Evolutionary conservation across 2,888 invertebrate species (phyloP).

Genomic region (Drosophila eohydei): DNA sequence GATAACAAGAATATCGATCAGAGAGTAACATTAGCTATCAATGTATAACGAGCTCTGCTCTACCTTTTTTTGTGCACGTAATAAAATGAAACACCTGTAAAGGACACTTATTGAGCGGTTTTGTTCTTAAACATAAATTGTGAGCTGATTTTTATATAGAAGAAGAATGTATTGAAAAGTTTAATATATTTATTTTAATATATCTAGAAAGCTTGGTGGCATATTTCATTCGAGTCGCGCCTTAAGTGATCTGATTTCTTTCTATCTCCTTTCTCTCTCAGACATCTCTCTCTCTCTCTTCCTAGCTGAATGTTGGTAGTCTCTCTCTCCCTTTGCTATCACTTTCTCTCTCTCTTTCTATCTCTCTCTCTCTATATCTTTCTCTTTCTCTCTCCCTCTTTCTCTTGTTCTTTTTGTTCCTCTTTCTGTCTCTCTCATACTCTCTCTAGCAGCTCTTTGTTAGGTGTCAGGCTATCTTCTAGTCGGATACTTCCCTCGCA

Average conservation of each 20-base stretch:
- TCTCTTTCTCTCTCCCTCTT: background rate
- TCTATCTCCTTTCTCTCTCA: background rate
- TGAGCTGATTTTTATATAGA: too few relatives aligned
- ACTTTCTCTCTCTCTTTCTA: background rate
- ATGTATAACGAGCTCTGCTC: background rate
- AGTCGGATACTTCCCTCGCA: too few relatives aligned
- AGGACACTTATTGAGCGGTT: background rate
- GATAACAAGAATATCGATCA: background rate
- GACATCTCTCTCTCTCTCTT: background rate
- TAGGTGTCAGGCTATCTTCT: too few relatives aligned
- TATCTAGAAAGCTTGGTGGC: background rate
- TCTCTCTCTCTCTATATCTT: background rate
- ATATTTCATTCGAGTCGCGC: background rate
- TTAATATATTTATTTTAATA: too few relatives aligned
- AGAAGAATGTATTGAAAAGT: too few relatives aligned
- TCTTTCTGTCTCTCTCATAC: background rate
- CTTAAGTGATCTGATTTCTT: background rate
- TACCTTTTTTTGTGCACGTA: conserved; percentile 48
- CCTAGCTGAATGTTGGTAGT: too few relatives aligned
- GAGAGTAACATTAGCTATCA: background rate
- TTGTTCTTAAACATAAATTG: too few relatives aligned
- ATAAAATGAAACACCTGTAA: conserved; percentile 25
- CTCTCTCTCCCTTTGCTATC: background rate
- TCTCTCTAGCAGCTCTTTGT: too few relatives aligned
- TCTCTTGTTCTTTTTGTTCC: too few relatives aligned